A percentile compares a stretch with the other conserved stretches of the same genome.
Evolutionary conservation across 2,797 vertebrate species (phyloP).

Genomic region (Crax fasciolata): DNA sequence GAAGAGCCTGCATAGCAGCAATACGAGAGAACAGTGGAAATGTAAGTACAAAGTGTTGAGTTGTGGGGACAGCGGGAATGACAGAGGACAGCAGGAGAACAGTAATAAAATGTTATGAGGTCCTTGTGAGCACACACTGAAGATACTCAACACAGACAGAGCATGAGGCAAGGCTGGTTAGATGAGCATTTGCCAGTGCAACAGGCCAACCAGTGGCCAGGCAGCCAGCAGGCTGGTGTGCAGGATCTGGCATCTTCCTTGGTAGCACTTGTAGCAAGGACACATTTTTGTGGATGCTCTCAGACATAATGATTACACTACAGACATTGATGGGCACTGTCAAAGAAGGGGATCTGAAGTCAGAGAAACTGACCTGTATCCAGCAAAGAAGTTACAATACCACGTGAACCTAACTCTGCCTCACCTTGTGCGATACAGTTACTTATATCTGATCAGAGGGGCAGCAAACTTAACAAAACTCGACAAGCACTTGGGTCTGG

Average conservation of each 20-base stretch:
- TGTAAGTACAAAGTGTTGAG: background rate
- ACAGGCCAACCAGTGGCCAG: background rate
- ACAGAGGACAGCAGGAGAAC: background rate
- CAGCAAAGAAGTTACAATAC: background rate
- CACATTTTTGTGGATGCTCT: background rate
- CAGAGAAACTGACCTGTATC: background rate
- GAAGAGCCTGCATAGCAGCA: background rate
- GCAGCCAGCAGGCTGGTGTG: background rate
- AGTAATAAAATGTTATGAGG: background rate
- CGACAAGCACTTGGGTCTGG: background rate
- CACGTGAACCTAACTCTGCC: background rate
- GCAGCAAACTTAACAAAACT: background rate
- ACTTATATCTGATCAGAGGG: background rate
- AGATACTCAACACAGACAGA: background rate
- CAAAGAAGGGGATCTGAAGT: background rate
- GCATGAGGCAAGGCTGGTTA: background rate
- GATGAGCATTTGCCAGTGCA: background rate
- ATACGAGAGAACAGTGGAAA: background rate
- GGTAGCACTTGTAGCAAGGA: background rate
- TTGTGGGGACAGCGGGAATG: background rate
- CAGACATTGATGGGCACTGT: background rate
- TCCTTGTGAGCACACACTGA: background rate
- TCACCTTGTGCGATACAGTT: accelerated
- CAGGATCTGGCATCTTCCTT: background rate
- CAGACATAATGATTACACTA: background rate